A percentile compares a stretch with the other conserved stretches of the same genome.
Conservation (phyloP, 2,888 invertebrate genomes). For the Ethmia dodecea region DNA sequence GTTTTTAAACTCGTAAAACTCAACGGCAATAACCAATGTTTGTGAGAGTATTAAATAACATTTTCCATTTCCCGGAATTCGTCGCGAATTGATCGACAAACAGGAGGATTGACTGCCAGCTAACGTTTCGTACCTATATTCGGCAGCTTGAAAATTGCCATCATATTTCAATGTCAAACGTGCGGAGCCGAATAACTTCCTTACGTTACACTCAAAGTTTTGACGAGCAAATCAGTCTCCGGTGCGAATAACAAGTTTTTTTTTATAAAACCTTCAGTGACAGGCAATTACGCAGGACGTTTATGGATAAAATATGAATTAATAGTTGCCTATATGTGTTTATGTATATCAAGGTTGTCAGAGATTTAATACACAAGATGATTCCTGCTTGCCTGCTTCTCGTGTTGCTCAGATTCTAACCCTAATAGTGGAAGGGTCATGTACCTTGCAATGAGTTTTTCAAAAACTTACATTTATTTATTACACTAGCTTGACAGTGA, state of each 20-base stretch:
- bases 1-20: slow-evolving; percentile 3
- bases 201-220: slow-evolving; percentile 48
- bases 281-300: no score
- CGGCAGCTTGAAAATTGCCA: slow-evolving; percentile 59
- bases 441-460: no score
- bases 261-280: no score
- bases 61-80: slow-evolving; percentile 52
- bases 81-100: slow-evolving; percentile 56
- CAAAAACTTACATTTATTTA: no score
- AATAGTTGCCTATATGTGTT: no score
- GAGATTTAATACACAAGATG: no score
- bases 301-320: no score
- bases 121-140: slow-evolving; percentile 28
- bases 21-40: slow-evolving; percentile 29
- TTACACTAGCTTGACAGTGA: no score
- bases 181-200: slow-evolving; percentile 55
- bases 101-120: slow-evolving; percentile 52
- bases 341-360: no score
- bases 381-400: no score
- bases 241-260: slow-evolving; percentile 34
- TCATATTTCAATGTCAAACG: slow-evolving; percentile 66
- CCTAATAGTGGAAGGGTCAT: no score
- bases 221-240: slow-evolving; percentile 43
- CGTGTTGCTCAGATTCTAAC: no score
- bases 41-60: slow-evolving; percentile 35